phyloP scores from a whole-genome alignment of 2,797 vertebrate genomes.

The Peromyscus eremicus region DNA sequence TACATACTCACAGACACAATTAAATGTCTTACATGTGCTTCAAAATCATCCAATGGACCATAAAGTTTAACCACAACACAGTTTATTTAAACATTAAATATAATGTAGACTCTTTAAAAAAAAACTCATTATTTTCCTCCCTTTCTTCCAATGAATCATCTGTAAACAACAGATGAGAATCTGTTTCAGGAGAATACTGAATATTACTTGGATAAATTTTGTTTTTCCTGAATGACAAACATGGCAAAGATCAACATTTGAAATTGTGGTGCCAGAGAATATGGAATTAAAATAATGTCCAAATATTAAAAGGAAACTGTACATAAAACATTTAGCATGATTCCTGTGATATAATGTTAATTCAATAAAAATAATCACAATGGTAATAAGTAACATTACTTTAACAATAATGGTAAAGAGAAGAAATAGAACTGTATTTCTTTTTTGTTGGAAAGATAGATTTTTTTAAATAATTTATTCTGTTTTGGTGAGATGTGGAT shows the following conservation, averaged over 20 bases:
- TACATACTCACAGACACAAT: not conserved
- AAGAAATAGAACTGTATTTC: not conserved
- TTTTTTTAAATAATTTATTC: not conserved
- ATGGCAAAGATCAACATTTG: not conserved
- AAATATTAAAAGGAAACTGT: not conserved
- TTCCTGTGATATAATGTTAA: not conserved
- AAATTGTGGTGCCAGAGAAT: not conserved
- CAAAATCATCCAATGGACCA: not conserved
- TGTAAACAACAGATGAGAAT: not conserved
- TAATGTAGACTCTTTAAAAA: not conserved
- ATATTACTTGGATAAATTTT: not conserved
- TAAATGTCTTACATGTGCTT: not conserved
- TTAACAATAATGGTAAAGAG: not conserved
- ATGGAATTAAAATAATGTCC: not conserved
- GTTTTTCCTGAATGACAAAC: not conserved
- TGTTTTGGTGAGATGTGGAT: not conserved
- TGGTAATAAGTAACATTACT: too few species aligned
- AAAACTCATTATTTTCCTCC: not conserved
- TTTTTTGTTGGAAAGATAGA: not conserved
- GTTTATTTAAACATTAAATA: slow-evolving; percentile 24
- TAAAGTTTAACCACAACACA: not conserved
- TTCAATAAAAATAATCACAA: slow-evolving; percentile 10
- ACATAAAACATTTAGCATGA: not conserved
- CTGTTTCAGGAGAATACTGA: not conserved
- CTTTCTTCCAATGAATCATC: not conserved